These are phyloP conservation scores for Grus americana DNA, from an alignment of 2,113 vertebrate genomes.

Conservation along the genomic window DNA sequence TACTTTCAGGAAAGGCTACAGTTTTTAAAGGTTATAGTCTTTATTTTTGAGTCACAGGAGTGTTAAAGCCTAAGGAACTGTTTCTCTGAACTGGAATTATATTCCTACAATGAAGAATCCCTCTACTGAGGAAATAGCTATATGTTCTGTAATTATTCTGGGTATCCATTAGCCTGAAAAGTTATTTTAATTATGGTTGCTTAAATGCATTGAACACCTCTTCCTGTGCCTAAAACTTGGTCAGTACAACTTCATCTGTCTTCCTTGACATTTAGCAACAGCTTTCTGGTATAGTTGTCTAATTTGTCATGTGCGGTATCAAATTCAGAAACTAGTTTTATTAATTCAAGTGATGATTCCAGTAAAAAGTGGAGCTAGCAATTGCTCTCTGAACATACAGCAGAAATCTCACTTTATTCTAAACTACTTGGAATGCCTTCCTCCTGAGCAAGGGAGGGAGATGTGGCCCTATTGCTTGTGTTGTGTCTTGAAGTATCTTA, in stretches of 20 bases:
- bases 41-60: not conserved
- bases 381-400: not conserved
- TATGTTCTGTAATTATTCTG: not conserved
- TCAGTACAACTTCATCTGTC: not conserved
- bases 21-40: not conserved
- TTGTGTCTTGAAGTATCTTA: not conserved
- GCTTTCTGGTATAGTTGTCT: not conserved
- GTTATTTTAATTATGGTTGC: not conserved
- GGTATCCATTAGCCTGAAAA: not conserved
- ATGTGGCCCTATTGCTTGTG: not conserved
- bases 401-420: not conserved
- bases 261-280: not conserved
- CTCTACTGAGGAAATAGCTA: not conserved
- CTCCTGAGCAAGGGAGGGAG: not conserved
- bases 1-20: not conserved
- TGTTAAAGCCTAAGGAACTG: not conserved
- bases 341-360: not conserved
- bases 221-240: fast-evolving
- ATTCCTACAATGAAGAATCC: not conserved
- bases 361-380: not conserved
- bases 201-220: not conserved
- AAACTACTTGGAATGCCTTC: not conserved
- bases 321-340: not conserved
- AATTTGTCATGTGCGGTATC: not conserved
- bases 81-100: not conserved